A percentile compares a stretch with the other conserved stretches of the same genome.
Conservation (phyloP, 2,113 vertebrate species). For the Strix uralensis region DNA sequence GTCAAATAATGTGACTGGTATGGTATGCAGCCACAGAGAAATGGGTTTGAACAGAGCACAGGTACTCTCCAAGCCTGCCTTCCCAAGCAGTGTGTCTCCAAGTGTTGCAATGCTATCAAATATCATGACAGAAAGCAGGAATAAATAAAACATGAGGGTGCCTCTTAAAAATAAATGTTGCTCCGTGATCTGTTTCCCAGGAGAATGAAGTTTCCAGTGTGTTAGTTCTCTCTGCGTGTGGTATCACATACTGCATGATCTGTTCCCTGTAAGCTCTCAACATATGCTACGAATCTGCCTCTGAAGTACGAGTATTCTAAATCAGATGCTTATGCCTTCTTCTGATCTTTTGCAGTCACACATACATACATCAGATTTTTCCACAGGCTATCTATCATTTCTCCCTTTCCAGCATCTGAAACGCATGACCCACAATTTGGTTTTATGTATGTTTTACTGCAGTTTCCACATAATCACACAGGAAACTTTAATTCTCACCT, state of each 20-base stretch:
- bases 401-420: slow-evolving; percentile 43
- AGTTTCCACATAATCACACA: slow-evolving; percentile 47
- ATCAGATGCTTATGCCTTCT: slow-evolving; percentile 46
- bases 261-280: slow-evolving; percentile 49
- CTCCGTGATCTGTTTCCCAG: slow-evolving; percentile 14
- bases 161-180: slow-evolving; percentile 46
- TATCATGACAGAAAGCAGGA: neutral
- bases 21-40: neutral
- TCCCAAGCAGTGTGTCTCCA: neutral
- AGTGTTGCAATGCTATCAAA: neutral
- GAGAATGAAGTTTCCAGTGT: slow-evolving; percentile 34
- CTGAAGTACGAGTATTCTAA: slow-evolving; percentile 23
- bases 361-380: neutral
- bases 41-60: neutral
- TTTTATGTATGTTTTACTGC: slow-evolving; percentile 31
- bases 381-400: slow-evolving; percentile 46
- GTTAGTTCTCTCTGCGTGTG: slow-evolving; percentile 32
- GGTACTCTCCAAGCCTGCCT: neutral
- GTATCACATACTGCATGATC: slow-evolving; percentile 13
- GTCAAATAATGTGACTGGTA: neutral
- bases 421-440: neutral
- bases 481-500: slow-evolving; percentile 50
- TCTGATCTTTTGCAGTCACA: slow-evolving; percentile 58
- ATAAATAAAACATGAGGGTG: slow-evolving; percentile 29
- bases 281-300: slow-evolving; percentile 46